Conservation (phyloP, 2,797 vertebrate genomes). For the Buphagus erythrorhynchus region DNA sequence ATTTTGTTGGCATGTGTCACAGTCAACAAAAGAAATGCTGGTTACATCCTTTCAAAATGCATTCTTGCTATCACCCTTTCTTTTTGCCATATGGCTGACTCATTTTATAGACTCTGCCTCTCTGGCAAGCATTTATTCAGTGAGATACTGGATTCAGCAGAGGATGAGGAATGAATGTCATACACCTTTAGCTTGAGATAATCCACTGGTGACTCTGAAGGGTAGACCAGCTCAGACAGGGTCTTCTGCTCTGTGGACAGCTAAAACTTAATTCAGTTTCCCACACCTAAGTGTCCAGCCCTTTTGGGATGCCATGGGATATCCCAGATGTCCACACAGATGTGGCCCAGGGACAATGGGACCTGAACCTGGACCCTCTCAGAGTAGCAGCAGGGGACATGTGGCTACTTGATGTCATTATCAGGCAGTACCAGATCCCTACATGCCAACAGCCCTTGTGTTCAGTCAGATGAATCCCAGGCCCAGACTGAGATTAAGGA, state of each 20-base stretch:
- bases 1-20: neutral
- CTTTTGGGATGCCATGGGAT: neutral
- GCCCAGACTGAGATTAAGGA: neutral
- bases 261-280: neutral
- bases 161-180: neutral
- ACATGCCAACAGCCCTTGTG: rapidly evolving
- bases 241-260: neutral
- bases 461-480: neutral
- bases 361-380: neutral
- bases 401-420: neutral
- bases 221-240: neutral
- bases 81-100: neutral
- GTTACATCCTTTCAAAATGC: neutral
- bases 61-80: neutral
- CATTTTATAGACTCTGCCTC: neutral
- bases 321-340: neutral
- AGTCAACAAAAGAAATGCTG: neutral
- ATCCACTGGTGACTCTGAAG: neutral
- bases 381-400: neutral
- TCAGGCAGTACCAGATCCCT: neutral
- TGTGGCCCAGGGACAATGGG: neutral
- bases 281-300: neutral
- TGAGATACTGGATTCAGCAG: neutral
- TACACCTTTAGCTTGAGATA: neutral
- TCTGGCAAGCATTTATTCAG: neutral